Evolutionary conservation across 2,113 vertebrate species (phyloP).

Genomic region (Crotalus helleri): DNA sequence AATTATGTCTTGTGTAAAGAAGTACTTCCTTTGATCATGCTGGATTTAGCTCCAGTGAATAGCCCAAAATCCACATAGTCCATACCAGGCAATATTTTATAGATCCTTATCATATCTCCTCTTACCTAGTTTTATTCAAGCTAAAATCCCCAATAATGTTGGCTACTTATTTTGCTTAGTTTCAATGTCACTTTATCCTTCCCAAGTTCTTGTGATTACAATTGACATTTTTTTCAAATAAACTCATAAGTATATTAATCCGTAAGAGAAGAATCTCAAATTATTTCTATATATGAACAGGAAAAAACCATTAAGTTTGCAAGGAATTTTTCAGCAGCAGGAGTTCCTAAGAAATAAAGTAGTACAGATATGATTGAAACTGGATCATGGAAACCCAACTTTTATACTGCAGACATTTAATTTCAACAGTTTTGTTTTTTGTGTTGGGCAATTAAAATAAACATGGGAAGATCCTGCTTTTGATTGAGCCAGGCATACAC

Average conservation of each 20-base stretch:
- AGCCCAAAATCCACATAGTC: background rate
- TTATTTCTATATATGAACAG: background rate
- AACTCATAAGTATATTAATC: background rate
- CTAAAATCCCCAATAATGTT: background rate
- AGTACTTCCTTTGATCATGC: background rate
- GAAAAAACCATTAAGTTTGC: background rate
- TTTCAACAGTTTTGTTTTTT: background rate
- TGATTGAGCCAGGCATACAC: background rate
- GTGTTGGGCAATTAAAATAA: background rate
- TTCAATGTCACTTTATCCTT: background rate
- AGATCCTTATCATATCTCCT: background rate
- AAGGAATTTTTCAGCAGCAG: background rate
- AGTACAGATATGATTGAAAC: background rate
- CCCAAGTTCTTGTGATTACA: background rate
- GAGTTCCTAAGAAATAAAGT: background rate
- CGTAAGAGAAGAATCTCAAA: background rate
- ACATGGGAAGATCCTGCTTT: background rate
- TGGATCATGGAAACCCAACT: background rate
- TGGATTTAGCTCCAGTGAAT: background rate
- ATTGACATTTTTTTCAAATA: background rate
- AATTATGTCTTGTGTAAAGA: background rate
- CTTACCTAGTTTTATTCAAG: background rate
- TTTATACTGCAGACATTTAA: background rate
- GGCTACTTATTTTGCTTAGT: background rate
- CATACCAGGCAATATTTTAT: background rate